A percentile compares a stretch with the other conserved stretches of the same genome.
These are phyloP conservation scores for Amphipoea lucens DNA, from an alignment of 2,888 invertebrate species.

Conservation along the genomic window DNA sequence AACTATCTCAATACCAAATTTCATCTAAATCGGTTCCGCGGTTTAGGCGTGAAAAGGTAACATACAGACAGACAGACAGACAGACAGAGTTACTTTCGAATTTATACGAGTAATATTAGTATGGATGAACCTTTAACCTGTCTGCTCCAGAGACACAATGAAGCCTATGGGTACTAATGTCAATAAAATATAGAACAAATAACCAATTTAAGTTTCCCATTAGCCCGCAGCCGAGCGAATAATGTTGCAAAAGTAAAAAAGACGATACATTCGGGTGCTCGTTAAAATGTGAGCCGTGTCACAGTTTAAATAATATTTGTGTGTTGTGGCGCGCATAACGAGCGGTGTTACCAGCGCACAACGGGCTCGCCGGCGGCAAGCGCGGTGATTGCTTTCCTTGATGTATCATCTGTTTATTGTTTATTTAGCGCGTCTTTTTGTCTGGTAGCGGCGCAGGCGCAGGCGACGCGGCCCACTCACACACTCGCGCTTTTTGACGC, in stretches of 20 bases:
- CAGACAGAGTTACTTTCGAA: no score
- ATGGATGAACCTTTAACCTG: background rate
- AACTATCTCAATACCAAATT: no score
- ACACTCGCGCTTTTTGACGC: background rate
- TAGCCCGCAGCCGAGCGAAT: conserved; percentile 58
- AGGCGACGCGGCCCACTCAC: conserved; percentile 18
- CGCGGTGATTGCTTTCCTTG: conserved; percentile 84
- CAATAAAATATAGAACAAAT: conserved; percentile 40
- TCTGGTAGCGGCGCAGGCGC: conserved; percentile 77
- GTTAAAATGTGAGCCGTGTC: conserved; percentile 73
- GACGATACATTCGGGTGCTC: conserved; percentile 67
- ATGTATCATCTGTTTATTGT: conserved; percentile 85
- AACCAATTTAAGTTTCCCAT: conserved; percentile 57
- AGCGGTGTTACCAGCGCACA: conserved; percentile 77
- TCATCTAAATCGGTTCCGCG: no score
- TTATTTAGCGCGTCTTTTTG: conserved; percentile 84
- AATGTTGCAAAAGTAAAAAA: conserved; percentile 67
- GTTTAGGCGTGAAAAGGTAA: no score
- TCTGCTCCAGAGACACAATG: background rate
- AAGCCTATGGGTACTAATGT: background rate
- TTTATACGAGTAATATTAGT: no score
- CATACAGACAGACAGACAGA: no score
- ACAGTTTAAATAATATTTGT: conserved; percentile 77
- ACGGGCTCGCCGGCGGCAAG: conserved; percentile 81
- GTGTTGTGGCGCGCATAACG: conserved; percentile 72